Base-by-base conservation (phyloP, 2,888 invertebrate species). In the Ormyrus pomaceus region DNA sequence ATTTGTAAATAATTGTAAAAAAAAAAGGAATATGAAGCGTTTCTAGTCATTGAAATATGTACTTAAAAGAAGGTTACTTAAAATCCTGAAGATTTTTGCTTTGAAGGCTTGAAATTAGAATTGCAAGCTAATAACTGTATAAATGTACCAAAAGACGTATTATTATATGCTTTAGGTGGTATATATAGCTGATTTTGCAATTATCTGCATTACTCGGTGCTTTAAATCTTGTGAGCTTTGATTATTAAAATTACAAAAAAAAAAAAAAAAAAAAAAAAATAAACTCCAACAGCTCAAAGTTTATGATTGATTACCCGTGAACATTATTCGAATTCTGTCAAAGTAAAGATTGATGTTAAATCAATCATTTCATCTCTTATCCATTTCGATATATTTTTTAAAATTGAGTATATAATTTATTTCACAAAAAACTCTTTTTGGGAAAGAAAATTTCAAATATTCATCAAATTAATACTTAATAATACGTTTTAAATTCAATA, bases 61-160 rank as follows among this genome's bases (percentile, higher is more conserved):
- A 74, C 19, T 34, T 59, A 58, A 51, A 6, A 55, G n/a, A 68
- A 68, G 64, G 68, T 77, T 56, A 80, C 68, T 64, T 73, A 72
- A 77, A 59, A 55, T 66, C 72, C 72, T 76, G 50, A 56, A 34
- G 55, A 8, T 75, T 66, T 61, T 56, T 58, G n/a, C 11, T 64
- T 55, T 62, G 61, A 68, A 19, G 72, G 58, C 45, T 73, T 56
- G 45, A 65, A 72, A 62, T 13, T n/a, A 61, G 8, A 55, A 68
- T 34, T 34, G 34, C 62, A 71, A 45, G 19, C 68, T 34, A 53
- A 56, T 53, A 50, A 58, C n/a, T n/a, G 13, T 5, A 45, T 70
- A 34, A 75, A 62, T 19, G 53, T 75, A 71, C 70, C 45, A 9
- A 70, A 64, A 56, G 55, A 75, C 69, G 64, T 79, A 69, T 59